Base-by-base conservation (phyloP, 1,140 invertebrate species). In the Branchinecta lindahli region DNA sequence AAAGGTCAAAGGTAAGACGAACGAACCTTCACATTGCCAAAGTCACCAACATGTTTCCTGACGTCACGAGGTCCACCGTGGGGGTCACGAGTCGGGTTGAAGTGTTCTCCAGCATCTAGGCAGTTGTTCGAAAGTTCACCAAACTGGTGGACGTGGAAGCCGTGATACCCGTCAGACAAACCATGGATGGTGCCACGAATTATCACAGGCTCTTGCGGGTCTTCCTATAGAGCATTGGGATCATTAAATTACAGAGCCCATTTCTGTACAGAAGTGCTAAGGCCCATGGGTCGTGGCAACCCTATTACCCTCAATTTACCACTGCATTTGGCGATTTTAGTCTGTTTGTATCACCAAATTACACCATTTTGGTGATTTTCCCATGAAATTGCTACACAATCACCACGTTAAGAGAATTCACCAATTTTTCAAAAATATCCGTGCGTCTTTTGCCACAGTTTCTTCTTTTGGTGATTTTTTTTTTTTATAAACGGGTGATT, bases 21-120 rank as follows among this genome's bases (percentile, higher is more conserved):
- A 33, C 33, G 33, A 3, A 61, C 52, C 52, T 15, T 20, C 18
- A 85, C 78, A 76, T 84, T 85, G 5, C 84, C 84, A 18, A 85
- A 75, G 75, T 85, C 84, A 18, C 84, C 84, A 68, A 78, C 80
- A 75, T 85, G 84, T 70, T 83, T 78, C n/a, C 76, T 75, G 21
- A 76, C 72, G 72, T 81, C 81, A 45, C 66, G 74, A 33, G 82
- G 82, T 6, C 73, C 81, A 20, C 82, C 84, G 75, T 85, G 84
- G 15, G 66, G 45, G 45, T 74, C 46, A n/a, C 71, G 68, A 45
- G 69, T 71, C 10, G 68, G 47, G 20, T 72, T 69, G 46, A 74
- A 72, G 15, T 75, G 73, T 46, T 70, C 70, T 9, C 68, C 74
- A 18, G 61, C 73, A 65, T 66, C 47, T 33, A 66, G 45, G 18